Base-by-base conservation (phyloP, 1,140 invertebrate genomes). In the Drosophila lacertosa region DNA sequence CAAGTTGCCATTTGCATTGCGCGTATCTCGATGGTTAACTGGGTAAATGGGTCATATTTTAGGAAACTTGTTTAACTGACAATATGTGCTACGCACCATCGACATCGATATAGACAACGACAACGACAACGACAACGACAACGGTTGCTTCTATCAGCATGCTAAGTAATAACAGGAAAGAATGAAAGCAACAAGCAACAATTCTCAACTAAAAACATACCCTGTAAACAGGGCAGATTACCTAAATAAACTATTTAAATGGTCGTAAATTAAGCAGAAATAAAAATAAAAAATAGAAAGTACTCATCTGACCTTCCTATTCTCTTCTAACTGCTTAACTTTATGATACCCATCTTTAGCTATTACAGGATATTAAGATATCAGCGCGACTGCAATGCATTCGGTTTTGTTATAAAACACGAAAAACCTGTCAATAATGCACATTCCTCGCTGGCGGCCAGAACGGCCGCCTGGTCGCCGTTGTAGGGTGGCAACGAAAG, bases 21-120 rank as follows among this genome's bases (percentile, higher is more conserved):
- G 50, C 55, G 48, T 64, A 39, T 45, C 44, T 42, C 44, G 48
- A 53, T 53, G 40, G 67, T 58, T 79, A 88, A 75, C 70, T 86
- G 74, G 82, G 82, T 88, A 86, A 86, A 77, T 88, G 82, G 82
- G 82, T 86, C 82, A 88, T 77, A 82, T 75, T 88, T 86, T 88
- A 77, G 77, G 77, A 86, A 77, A 86, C 82, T 86, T 68, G 82
- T 86, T 86, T 84, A 48, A 67, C 62, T 47, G 64, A 78, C 47
- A 45, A 57, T 58, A 20, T 37, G 29, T 37, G 26, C 44, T 69
- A 69, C 40, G 58, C 65, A 54, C 64, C 68, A 69, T 73, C 77
- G 67, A 54, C 75, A 63, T 57, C 71, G 65, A 42, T 50, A 16
- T 63, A n/a, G n/a, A n/a, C n/a, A n/a, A n/a, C n/a, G n/a, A n/a